These are phyloP conservation scores for Novumbra hubbsi DNA, from an alignment of 2,797 vertebrate genomes.

Conservation along the genomic window DNA sequence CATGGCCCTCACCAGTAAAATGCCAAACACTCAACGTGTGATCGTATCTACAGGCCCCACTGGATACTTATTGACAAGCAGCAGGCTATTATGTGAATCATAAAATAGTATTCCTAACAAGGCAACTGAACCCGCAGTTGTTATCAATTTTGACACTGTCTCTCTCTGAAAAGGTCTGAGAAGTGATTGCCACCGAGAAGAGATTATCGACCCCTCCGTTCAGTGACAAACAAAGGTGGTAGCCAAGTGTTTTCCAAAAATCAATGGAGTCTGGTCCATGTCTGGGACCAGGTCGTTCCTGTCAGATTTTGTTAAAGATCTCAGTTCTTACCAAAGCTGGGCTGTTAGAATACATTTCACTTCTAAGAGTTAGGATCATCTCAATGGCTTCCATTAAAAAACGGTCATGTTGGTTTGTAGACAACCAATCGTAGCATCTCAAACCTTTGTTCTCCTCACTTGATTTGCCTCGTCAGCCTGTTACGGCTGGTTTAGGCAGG, in stretches of 20 bases:
- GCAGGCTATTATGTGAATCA: not conserved
- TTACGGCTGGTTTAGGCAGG: no score
- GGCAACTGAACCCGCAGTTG: not conserved
- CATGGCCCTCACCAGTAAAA: not conserved
- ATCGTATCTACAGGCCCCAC: not conserved
- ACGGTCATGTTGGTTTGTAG: not conserved
- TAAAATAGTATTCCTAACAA: not conserved
- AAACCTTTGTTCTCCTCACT: not conserved
- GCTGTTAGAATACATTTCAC: not conserved
- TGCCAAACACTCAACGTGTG: not conserved
- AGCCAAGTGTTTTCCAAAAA: not conserved
- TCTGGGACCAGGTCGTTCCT: not conserved
- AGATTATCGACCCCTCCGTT: not conserved
- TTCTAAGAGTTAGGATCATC: not conserved
- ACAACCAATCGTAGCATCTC: not conserved
- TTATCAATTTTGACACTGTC: not conserved
- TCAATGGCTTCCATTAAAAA: not conserved
- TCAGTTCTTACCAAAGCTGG: not conserved
- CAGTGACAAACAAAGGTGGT: not conserved
- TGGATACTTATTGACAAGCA: not conserved
- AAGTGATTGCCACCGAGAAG: constrained; percentile 2
- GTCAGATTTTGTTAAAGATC: constrained; percentile 1
- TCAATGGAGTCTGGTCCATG: not conserved
- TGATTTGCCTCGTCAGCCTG: not conserved
- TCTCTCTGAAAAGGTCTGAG: not conserved